Evolutionary conservation across 2,888 invertebrate genomes (phyloP).

Genomic region (Sinelater perroti): DNA sequence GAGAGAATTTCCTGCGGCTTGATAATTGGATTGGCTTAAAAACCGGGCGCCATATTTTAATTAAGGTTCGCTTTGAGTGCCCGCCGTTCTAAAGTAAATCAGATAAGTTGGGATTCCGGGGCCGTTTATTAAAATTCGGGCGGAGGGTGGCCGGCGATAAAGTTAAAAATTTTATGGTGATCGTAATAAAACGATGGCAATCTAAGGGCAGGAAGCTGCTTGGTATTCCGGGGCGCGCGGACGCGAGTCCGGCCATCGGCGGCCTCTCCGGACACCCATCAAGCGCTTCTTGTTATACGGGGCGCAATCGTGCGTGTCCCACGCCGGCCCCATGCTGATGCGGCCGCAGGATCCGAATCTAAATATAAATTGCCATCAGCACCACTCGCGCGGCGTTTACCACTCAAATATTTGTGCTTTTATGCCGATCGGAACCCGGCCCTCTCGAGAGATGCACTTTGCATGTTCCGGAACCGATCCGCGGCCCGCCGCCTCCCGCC

Average conservation of each 20-base stretch:
- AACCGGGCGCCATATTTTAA: conserved; percentile 20
- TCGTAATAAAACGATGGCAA: conserved; percentile 39
- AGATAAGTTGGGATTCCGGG: conserved; percentile 14
- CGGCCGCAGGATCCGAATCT: conserved; percentile 41
- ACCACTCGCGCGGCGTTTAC: conserved; percentile 47
- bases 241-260: conserved; percentile 48
- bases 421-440: conserved; percentile 49
- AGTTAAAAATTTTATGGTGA: conserved; percentile 37
- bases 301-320: conserved; percentile 49
- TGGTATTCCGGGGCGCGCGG: conserved; percentile 46
- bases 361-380: conserved; percentile 54
- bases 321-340: conserved; percentile 44
- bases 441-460: conserved; percentile 49
- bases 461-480: conserved; percentile 46
- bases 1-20: conserved; percentile 11
- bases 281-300: conserved; percentile 53
- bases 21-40: conserved; percentile 22
- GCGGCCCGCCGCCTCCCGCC: conserved; percentile 26
- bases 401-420: conserved; percentile 58
- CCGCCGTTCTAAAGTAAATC: conserved; percentile 18
- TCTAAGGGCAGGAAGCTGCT: conserved; percentile 35
- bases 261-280: conserved; percentile 50
- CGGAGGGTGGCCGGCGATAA: conserved; percentile 27
- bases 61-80: conserved; percentile 26
- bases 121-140: conserved; percentile 29